Base-by-base conservation (phyloP, 2,113 vertebrate species). In the Atractosteus spatula region DNA sequence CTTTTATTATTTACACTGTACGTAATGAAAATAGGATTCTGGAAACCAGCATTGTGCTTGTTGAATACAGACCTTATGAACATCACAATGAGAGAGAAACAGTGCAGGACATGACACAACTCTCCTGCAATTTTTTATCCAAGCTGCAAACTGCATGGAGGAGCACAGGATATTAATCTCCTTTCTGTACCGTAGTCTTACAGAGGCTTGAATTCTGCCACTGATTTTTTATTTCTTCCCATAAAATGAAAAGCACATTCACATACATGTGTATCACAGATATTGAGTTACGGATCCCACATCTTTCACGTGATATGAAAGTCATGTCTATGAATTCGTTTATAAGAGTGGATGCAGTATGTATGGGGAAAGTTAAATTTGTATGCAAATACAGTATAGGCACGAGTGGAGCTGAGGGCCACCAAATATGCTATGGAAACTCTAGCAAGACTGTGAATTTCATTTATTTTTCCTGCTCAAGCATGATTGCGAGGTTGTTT, bases 1-100 rank as follows among this genome's bases (percentile, higher is more conserved):
- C 11, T 47, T 16, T 67, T 51, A 42, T 66, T 66, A 67, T 67
- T 67, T 67, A 17, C 66, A 67, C 7, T 54, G 42, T 51, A 67
- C n/a, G 47, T 67, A 47, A 42, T 14, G 42, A 51, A 44, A 17
- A 67, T 67, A 14, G 43, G n/a, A n/a, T 8, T 7, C 47, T 67
- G 51, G 29, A 67, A 17, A 66, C 43, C 44, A 67, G n/a, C 8
- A 0, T 16, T 66, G 65, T 66, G 65, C 65, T 47, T 66, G 12
- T 45, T n/a, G 57, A 13, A 59, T n/a, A 16, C 43, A 47, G 4
- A 66, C 3, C 42, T 67, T 12, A 66, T 17, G 66, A 51, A 51
- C 14, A 51, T 47, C 43, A 67, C 44, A 67, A 67, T 42, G 8
- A 67, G 44, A 7, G 16, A 47, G 42, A 66, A 67, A 59, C 57